phyloP scores from a whole-genome alignment of 2,113 vertebrate genomes.

The Tamias sibiricus region DNA sequence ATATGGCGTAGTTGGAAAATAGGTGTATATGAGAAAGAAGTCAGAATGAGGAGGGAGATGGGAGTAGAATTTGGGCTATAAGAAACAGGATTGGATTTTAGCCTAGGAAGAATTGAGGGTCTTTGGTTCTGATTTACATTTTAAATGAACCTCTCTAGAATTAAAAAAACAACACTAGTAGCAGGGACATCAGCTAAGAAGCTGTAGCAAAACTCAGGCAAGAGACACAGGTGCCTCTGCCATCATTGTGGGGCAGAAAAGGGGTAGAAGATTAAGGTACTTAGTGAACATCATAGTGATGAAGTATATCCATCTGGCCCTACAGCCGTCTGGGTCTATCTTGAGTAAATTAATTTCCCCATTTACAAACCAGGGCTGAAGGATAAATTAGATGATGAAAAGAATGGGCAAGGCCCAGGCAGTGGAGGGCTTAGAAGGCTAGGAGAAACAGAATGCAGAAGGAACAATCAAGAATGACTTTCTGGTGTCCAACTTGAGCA shows the following conservation, averaged over 20 bases:
- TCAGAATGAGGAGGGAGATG: background rate
- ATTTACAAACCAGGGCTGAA: background rate
- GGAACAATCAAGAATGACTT: background rate
- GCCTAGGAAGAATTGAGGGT: background rate
- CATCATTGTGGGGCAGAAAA: accelerated
- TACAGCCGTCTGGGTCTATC: background rate
- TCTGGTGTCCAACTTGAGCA: background rate
- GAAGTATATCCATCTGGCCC: background rate
- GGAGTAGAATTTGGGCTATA: background rate
- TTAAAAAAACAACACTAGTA: background rate
- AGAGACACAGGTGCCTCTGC: background rate
- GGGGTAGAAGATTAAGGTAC: background rate
- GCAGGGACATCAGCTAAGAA: background rate
- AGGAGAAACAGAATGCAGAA: background rate
- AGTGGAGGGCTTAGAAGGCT: background rate
- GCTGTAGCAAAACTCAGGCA: background rate
- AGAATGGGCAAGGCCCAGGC: background rate
- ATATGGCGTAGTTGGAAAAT: background rate
- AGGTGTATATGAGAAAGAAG: accelerated
- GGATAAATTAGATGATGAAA: background rate
- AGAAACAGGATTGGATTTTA: background rate
- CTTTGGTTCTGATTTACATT: background rate
- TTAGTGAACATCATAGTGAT: background rate
- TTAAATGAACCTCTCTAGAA: background rate
- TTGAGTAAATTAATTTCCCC: background rate